phyloP scores from a whole-genome alignment of 1,140 invertebrate genomes.

The Pinna nobilis region DNA sequence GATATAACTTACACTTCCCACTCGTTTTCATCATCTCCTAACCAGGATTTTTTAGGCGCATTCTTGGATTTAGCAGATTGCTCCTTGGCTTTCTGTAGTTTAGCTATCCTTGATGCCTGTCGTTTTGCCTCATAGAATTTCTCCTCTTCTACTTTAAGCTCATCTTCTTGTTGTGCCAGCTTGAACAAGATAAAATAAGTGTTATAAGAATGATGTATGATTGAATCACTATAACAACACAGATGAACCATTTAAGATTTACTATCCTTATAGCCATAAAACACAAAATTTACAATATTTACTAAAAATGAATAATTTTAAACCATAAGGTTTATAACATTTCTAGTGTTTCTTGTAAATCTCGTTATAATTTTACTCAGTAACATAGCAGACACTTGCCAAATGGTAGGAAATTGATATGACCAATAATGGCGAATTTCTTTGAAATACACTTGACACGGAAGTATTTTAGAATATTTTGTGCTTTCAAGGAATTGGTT shows the following conservation, averaged over 20 bases:
- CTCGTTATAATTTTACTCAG: no score
- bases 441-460: no score
- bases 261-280: no score
- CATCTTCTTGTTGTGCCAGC: conserved; percentile 70
- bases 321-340: no score
- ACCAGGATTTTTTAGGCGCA: conserved; percentile 56
- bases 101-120: conserved; percentile 63
- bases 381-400: no score
- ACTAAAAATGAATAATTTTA: no score
- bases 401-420: no score
- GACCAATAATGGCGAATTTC: no score
- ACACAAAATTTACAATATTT: no score
- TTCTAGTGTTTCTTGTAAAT: no score
- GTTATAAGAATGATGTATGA: not conserved
- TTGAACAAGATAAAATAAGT: conserved; percentile 29
- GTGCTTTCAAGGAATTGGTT: no score
- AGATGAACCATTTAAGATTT: not conserved
- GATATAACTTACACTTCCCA: conserved; percentile 69
- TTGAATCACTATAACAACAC: not conserved
- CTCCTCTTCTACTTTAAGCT: conserved; percentile 69
- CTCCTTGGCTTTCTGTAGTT: conserved; percentile 65
- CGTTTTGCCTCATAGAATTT: conserved; percentile 69
- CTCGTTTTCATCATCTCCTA: conserved; percentile 66
- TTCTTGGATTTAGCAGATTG: conserved; percentile 47
- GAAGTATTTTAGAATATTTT: no score